These are phyloP conservation scores for Drosophila tani DNA, from an alignment of 1,140 invertebrate species.

Conservation along the genomic window DNA sequence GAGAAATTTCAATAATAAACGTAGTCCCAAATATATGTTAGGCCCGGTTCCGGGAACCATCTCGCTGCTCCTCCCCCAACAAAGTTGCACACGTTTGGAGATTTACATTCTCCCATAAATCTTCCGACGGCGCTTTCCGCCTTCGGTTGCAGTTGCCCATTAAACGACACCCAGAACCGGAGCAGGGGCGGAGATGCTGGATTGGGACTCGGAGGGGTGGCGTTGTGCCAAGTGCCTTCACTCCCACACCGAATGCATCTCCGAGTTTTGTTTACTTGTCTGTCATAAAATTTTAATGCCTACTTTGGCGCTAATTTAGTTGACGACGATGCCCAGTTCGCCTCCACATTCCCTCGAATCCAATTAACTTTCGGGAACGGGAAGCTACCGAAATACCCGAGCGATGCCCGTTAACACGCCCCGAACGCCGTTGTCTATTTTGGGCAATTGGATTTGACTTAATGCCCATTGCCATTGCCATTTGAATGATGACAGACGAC, in stretches of 20 bases:
- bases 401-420: conserved; percentile 26
- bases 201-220: conserved; percentile 3
- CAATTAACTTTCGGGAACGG: conserved; percentile 31
- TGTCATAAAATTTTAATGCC: conserved; percentile 81
- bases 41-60: conserved; percentile 44
- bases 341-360: conserved; percentile 34
- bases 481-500: conserved; percentile 55
- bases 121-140: conserved; percentile 64
- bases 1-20: conserved; percentile 63
- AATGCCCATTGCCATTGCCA: conserved; percentile 55
- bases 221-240: conserved; percentile 63
- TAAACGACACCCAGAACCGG: conserved; percentile 76
- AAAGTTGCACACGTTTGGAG: conserved; percentile 57
- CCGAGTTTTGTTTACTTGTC: conserved; percentile 65
- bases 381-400: conserved; percentile 34
- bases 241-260: conserved; percentile 24
- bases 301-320: conserved; percentile 81
- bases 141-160: conserved; percentile 67
- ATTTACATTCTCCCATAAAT: conserved; percentile 76
- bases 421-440: conserved; percentile 33
- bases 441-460: conserved; percentile 51
- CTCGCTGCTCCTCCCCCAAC: conserved; percentile 19
- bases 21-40: conserved; percentile 28
- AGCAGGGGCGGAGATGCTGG: conserved; percentile 21
- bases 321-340: conserved; percentile 51